A percentile compares a stretch with the other conserved stretches of the same genome.
These are phyloP conservation scores for Garrulus glandarius DNA, from an alignment of 2,797 vertebrate genomes.

Conservation along the genomic window DNA sequence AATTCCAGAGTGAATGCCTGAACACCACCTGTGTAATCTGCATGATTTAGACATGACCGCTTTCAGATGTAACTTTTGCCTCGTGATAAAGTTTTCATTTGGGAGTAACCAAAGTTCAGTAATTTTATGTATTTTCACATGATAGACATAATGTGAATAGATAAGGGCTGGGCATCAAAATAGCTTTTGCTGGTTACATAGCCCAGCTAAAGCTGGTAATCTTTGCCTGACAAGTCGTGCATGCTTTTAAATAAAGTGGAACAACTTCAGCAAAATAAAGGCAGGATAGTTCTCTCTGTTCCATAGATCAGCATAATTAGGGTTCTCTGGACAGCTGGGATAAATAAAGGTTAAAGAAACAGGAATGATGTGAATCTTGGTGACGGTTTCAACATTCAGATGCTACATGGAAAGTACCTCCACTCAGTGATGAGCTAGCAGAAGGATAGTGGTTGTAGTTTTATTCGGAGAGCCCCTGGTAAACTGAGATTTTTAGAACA, in stretches of 20 bases:
- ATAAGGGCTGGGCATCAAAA: neutral
- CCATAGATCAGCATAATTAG: neutral
- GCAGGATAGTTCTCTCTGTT: neutral
- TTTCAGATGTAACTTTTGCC: neutral
- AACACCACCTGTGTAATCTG: neutral
- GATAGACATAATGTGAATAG: neutral
- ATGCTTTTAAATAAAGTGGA: neutral
- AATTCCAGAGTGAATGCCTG: neutral
- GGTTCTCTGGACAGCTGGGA: neutral
- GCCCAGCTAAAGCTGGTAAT: neutral
- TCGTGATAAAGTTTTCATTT: neutral
- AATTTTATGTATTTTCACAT: neutral
- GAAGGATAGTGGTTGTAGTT: neutral
- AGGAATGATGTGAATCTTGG: neutral
- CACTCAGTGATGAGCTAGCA: neutral
- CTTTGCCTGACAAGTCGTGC: neutral
- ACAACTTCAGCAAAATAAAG: neutral
- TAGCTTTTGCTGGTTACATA: neutral
- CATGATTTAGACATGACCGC: rapidly evolving
- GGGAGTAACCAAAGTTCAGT: neutral
- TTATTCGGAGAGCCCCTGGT: neutral
- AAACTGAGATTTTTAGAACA: neutral
- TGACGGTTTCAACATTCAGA: neutral
- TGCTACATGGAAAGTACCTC: neutral
- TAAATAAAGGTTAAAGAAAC: neutral